Evolutionary conservation across 1,140 invertebrate genomes (phyloP).

Genomic region (Stegodyphus mimosarum): DNA sequence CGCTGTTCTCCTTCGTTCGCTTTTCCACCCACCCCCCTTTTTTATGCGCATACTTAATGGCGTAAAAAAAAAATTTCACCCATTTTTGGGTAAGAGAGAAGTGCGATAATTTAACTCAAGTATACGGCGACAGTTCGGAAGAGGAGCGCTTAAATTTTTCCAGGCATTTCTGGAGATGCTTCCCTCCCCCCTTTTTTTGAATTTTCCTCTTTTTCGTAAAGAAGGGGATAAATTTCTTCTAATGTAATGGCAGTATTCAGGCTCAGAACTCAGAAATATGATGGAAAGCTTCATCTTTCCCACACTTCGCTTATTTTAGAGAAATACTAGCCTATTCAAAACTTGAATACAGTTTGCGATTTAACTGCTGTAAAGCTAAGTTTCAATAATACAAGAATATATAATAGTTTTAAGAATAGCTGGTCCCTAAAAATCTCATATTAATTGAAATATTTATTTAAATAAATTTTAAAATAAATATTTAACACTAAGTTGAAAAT

Average conservation of each 20-base stretch:
- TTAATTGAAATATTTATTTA: too few species aligned
- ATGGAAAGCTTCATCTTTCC: too few species aligned
- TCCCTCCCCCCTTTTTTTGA: background rate
- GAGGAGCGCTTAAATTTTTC: slow-evolving; percentile 50
- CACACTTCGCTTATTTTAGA: too few species aligned
- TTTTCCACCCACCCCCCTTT: slow-evolving; percentile 12
- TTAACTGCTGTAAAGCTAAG: too few species aligned
- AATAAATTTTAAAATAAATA: too few species aligned
- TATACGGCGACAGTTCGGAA: slow-evolving; percentile 57
- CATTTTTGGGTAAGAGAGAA: slow-evolving; percentile 36
- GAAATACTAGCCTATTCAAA: too few species aligned
- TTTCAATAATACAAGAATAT: too few species aligned
- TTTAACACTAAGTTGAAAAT: too few species aligned
- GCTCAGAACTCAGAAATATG: too few species aligned
- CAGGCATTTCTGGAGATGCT: slow-evolving; percentile 26
- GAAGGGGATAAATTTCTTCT: slow-evolving; percentile 42
- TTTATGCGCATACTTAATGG: slow-evolving; percentile 57
- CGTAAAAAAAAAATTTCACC: slow-evolving; percentile 3
- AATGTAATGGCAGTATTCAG: background rate
- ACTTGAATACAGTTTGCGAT: too few species aligned
- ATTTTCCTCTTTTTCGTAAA: background rate
- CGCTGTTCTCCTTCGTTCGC: background rate
- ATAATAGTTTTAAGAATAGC: too few species aligned
- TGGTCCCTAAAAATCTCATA: too few species aligned
- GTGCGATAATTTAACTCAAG: slow-evolving; percentile 59